phyloP scores from a whole-genome alignment of 2,113 vertebrate genomes.

The Ascaphus truei region DNA sequence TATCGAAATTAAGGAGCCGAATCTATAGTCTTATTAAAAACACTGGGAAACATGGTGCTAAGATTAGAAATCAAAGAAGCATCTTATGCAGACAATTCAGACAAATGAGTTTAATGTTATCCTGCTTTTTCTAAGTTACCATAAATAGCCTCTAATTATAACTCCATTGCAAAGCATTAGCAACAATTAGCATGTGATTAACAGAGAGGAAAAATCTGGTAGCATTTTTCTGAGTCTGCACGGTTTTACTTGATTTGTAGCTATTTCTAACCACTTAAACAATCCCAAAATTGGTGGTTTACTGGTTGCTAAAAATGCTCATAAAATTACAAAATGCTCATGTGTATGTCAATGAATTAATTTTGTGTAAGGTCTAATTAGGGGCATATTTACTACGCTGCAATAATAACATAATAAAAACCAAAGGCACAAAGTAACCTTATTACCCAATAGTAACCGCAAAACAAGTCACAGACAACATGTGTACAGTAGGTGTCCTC shows the following conservation, averaged over 20 bases:
- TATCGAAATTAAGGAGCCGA: no score
- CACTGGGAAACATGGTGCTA: no score
- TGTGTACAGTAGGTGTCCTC: no score
- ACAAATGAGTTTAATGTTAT: conserved; percentile 7
- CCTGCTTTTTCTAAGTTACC: conserved; percentile 1
- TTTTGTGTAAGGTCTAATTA: conserved; percentile 1
- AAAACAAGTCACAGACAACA: no score
- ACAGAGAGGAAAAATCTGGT: not conserved
- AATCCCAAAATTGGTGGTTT: no score
- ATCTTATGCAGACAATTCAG: no score
- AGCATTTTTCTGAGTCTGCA: no score
- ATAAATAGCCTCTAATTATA: conserved; percentile 28
- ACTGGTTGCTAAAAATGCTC: no score
- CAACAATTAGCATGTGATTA: conserved; percentile 20
- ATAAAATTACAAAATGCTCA: not conserved
- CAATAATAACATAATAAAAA: not conserved
- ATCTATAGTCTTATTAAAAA: no score
- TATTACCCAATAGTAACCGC: no score
- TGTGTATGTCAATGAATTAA: not conserved
- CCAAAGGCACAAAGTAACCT: not conserved
- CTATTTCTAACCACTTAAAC: not conserved
- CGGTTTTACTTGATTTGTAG: conserved; percentile 11
- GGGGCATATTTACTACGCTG: not conserved
- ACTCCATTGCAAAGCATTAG: conserved; percentile 19
- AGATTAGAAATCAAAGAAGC: no score